Percentiles rank a stretch among this genome's conserved stretches.
These are phyloP conservation scores for Neopelma chrysocephalum DNA, from an alignment of 2,797 vertebrate genomes.

Conservation along the genomic window DNA sequence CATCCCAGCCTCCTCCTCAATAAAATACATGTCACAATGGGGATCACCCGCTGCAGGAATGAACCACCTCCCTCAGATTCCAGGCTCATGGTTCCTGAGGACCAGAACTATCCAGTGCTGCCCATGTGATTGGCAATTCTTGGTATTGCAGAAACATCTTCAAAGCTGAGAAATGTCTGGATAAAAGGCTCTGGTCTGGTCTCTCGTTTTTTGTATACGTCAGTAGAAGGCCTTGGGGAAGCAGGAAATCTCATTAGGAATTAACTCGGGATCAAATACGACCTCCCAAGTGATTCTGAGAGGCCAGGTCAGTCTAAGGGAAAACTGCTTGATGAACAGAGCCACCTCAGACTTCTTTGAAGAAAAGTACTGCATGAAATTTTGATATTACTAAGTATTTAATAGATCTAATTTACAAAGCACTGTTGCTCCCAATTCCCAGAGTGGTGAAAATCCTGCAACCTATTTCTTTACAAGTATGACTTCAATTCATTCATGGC, in stretches of 20 bases:
- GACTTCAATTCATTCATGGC: background rate
- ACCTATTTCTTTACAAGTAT: background rate
- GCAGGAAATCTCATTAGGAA: slow-evolving; percentile 29
- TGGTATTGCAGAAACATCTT: background rate
- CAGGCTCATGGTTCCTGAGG: background rate
- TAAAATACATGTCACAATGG: background rate
- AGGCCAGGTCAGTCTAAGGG: background rate
- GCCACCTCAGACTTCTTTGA: background rate
- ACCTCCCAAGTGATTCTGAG: background rate
- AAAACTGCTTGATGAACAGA: background rate
- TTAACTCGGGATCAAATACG: slow-evolving; percentile 19
- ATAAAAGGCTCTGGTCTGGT: background rate
- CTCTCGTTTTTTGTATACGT: background rate
- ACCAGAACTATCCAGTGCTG: background rate
- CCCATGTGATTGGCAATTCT: background rate
- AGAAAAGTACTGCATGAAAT: background rate
- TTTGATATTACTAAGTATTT: slow-evolving; percentile 51
- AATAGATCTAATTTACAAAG: slow-evolving; percentile 52
- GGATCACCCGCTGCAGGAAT: background rate
- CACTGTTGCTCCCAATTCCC: slow-evolving; percentile 28
- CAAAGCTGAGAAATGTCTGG: background rate
- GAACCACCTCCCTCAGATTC: background rate
- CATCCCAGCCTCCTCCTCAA: background rate
- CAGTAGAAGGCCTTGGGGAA: background rate
- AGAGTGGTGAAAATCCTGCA: slow-evolving; percentile 27